Evolutionary conservation across 92 coral and sea anemone genomes (phyloP).

Genomic region (Micromussa lordhowensis): DNA sequence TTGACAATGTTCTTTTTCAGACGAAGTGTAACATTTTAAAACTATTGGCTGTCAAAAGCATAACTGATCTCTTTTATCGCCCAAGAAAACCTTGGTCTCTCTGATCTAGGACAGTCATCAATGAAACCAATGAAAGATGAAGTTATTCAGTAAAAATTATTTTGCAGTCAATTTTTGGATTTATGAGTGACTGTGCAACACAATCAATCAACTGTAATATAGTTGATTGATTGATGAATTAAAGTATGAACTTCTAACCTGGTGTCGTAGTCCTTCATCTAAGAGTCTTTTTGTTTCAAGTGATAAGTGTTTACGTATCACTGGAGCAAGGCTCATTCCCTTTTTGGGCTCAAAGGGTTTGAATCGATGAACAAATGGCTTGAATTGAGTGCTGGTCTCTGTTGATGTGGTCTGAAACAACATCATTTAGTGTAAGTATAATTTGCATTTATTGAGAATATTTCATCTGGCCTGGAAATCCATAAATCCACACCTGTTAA

Average conservation of each 20-base stretch:
- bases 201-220: too few relatives aligned
- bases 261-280: slow-evolving; percentile 52
- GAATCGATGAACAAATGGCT: slow-evolving; percentile 78
- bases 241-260: slow-evolving; percentile 57
- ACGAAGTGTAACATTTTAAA: too few relatives aligned
- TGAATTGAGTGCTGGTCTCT: slow-evolving; percentile 53
- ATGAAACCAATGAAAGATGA: too few relatives aligned
- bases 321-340: slow-evolving; percentile 83
- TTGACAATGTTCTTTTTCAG: too few relatives aligned
- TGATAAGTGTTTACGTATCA: slow-evolving; percentile 50
- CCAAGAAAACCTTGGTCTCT: too few relatives aligned
- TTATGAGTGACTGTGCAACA: too few relatives aligned
- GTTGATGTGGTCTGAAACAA: neutral
- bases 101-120: neutral
- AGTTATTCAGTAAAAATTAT: too few relatives aligned
- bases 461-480: too few relatives aligned
- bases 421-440: neutral
- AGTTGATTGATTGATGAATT: neutral
- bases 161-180: too few relatives aligned
- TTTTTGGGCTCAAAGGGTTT: slow-evolving; percentile 84
- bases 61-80: too few relatives aligned
- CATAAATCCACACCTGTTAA: too few relatives aligned
- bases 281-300: slow-evolving; percentile 54
- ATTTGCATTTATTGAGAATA: neutral
- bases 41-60: too few relatives aligned